Percentiles rank a stretch among this genome's conserved stretches.
Conservation (phyloP, 1,140 invertebrate genomes). For the Mercenaria mercenaria region DNA sequence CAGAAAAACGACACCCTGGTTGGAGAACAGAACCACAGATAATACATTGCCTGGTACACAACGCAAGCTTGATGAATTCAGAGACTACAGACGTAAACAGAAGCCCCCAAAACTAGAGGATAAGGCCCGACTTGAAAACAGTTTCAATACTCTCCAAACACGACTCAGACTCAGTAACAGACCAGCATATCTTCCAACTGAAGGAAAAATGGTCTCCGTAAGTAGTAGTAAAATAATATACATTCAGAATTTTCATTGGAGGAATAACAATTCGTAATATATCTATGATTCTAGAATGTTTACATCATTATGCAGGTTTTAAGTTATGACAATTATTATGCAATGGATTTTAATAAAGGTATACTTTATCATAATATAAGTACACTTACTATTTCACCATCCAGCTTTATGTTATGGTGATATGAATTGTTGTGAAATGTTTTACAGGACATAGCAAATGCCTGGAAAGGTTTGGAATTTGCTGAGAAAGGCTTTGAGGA, state of each 20-base stretch:
- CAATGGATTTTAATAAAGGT: too few relatives aligned
- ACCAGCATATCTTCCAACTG: constrained; percentile 99
- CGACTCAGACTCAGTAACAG: constrained; percentile 97
- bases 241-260: too few relatives aligned
- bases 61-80: constrained; percentile 99
- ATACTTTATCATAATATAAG: too few relatives aligned
- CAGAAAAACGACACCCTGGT: constrained; percentile 97
- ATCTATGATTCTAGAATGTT: too few relatives aligned
- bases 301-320: too few relatives aligned
- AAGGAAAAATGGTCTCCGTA: constrained; percentile 99
- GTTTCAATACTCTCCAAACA: constrained; percentile 99
- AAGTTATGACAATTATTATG: too few relatives aligned
- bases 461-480: constrained; percentile 99
- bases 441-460: constrained; percentile 95
- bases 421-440: constrained; percentile 22
- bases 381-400: too few relatives aligned
- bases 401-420: too few relatives aligned
- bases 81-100: constrained; percentile 98
- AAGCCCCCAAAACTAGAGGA: constrained; percentile 99
- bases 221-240: constrained; percentile 83
- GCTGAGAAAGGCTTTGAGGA: constrained; percentile 99
- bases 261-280: too few relatives aligned
- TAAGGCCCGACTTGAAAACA: constrained; percentile 99
- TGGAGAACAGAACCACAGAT: constrained; percentile 98
- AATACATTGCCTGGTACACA: constrained; percentile 98